These are phyloP conservation scores for Phrynosoma blainvillii DNA, from an alignment of 2,113 vertebrate species.

Conservation along the genomic window DNA sequence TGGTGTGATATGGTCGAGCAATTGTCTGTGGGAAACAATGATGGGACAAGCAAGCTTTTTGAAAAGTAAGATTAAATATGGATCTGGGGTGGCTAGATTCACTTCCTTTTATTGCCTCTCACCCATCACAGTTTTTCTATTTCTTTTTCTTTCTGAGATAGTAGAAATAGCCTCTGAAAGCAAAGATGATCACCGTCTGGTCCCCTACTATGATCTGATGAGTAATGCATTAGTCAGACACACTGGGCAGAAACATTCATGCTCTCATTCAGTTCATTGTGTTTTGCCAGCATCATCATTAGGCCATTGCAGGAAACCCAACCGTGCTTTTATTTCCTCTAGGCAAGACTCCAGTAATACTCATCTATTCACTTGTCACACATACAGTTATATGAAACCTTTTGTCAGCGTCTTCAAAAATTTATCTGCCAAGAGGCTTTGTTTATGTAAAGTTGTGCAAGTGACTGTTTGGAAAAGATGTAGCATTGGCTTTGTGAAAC, in stretches of 20 bases:
- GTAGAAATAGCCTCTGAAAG: conserved; percentile 36
- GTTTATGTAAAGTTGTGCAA: background rate
- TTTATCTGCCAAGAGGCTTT: conserved; percentile 15
- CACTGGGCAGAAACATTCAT: background rate
- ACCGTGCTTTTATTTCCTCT: conserved; percentile 22
- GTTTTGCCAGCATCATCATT: conserved; percentile 9
- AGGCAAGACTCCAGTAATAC: background rate
- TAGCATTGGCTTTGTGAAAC: conserved; percentile 1
- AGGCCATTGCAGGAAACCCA: conserved; percentile 41
- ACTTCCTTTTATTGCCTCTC: conserved; percentile 17
- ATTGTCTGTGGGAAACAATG: conserved; percentile 35
- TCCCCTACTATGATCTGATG: conserved; percentile 28
- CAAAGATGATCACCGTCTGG: conserved; percentile 24
- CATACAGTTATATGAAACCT: conserved; percentile 19
- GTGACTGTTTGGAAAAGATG: background rate
- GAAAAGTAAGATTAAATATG: background rate
- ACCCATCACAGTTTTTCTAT: background rate
- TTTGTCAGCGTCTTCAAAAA: conserved; percentile 31
- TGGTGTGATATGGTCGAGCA: background rate
- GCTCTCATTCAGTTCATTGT: conserved; percentile 27
- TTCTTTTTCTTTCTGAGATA: conserved; percentile 5
- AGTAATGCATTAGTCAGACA: conserved; percentile 49
- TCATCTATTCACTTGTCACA: background rate
- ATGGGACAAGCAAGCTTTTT: background rate
- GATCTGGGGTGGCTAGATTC: background rate